These are phyloP conservation scores for Melanotaenia parkinsoni DNA, from an alignment of 2,797 vertebrate species.

Conservation along the genomic window DNA sequence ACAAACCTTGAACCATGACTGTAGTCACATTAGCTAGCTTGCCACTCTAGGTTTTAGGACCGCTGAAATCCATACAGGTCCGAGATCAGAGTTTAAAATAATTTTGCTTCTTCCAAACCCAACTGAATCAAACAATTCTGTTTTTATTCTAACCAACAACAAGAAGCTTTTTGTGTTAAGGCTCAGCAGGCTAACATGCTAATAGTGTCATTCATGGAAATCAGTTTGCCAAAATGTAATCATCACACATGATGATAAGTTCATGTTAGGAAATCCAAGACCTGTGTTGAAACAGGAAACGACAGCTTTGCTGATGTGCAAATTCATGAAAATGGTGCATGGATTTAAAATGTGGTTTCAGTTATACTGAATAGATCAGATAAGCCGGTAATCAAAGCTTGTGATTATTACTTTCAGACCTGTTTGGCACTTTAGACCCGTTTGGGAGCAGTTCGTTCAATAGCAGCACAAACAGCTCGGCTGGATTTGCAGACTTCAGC, in stretches of 20 bases:
- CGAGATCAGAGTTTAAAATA: not conserved
- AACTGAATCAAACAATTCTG: not conserved
- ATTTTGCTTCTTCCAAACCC: not conserved
- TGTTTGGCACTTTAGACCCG: slow-evolving; percentile 92
- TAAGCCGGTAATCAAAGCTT: not conserved
- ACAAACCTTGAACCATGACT: not conserved
- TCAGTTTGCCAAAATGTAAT: not conserved
- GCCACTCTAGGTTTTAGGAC: not conserved
- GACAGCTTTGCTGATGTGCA: not conserved
- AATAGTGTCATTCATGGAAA: not conserved
- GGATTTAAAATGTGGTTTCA: not conserved
- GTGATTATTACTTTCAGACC: slow-evolving; percentile 80
- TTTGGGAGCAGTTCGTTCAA: slow-evolving; percentile 91
- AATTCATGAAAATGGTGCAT: not conserved
- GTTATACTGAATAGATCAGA: not conserved
- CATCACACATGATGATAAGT: not conserved
- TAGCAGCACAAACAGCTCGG: slow-evolving; percentile 85
- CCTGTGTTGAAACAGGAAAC: not conserved
- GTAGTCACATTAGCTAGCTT: not conserved
- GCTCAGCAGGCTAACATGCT: not conserved
- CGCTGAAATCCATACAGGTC: too few relatives aligned
- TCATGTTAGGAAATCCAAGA: not conserved
- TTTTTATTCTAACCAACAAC: not conserved
- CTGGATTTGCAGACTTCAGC: slow-evolving; percentile 98
- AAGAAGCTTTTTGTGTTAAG: not conserved